Evolutionary conservation across 2,113 vertebrate species (phyloP).

Genomic region (Tachysurus fulvidraco): DNA sequence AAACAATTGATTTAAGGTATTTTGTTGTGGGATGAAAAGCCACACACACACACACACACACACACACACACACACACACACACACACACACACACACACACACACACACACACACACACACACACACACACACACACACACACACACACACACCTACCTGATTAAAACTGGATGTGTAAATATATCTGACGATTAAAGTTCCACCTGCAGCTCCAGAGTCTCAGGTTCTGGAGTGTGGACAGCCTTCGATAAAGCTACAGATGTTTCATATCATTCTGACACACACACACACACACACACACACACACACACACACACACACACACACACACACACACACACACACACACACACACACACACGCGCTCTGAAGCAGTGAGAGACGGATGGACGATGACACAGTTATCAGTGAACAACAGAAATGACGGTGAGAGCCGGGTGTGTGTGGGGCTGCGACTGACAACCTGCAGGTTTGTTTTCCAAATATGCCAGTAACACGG

Average conservation of each 20-base stretch:
- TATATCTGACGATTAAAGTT: constrained; percentile 1
- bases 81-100: neutral
- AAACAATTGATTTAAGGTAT: neutral
- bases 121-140: neutral
- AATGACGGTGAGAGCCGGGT: constrained; percentile 42
- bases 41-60: neutral
- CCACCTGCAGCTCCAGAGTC: constrained; percentile 1
- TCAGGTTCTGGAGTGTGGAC: constrained; percentile 50
- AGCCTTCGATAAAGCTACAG: constrained; percentile 59
- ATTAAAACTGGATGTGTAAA: neutral
- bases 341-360: constrained; percentile 54
- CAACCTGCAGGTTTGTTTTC: constrained; percentile 53
- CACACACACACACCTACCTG: neutral
- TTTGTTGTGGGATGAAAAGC: neutral
- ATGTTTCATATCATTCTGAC: constrained; percentile 51
- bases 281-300: constrained; percentile 48
- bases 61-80: neutral
- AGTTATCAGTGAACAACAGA: constrained; percentile 54
- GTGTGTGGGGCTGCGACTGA: constrained; percentile 40
- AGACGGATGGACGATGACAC: constrained; percentile 58
- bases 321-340: constrained; percentile 32
- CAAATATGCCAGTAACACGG: constrained; percentile 45
- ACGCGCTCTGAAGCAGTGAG: constrained; percentile 1
- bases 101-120: neutral
- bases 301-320: constrained; percentile 46